Base-by-base conservation (phyloP, 1,140 invertebrate genomes). In the Drosophila oshimai region DNA sequence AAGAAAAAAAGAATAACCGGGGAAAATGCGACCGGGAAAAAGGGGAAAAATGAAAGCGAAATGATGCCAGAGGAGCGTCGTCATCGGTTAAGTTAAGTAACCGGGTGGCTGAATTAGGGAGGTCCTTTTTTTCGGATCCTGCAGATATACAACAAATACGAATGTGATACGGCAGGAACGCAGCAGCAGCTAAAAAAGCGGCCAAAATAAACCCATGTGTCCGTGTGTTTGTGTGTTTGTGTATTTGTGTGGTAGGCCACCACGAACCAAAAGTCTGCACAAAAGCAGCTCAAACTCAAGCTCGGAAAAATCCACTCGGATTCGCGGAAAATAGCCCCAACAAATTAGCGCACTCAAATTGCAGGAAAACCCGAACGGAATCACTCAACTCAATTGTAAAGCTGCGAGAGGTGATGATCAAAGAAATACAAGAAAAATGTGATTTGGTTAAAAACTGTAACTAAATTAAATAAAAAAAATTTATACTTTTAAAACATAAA, bases 221-320 rank as follows among this genome's bases (percentile, higher is more conserved):
- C 12, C 33, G n/a, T n/a, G n/a, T n/a, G n/a, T n/a, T n/a, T n/a
- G n/a, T n/a, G n/a, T 62, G 20, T 34, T 13, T 24, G 17, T 67
- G 34, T 42, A 18, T 29, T 13, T 64, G 29, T 64, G 44, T 70
- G 69, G 42, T 62, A 62, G 55, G 55, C 68, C 69, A 73, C 68
- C 69, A 73, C 41, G 47, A 55, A 50, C 29, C 46, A 70, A 79
- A 74, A 60, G 67, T 86, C 80, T 86, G 80, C 81, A 87, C 81
- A 69, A 87, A 76, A 87, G 9, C 13, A 33, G n/a, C 80, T 86
- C 80, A 75, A 68, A 15, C 4, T n/a, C 9, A n/a, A n/a, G n/a
- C n/a, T n/a, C n/a, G n/a, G 12, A 12, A 36, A n/a, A 26, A 41
- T 2, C 6, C 31, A 22, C 65, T 74, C 62, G 44, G 36, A 31